Evolutionary conservation across 2,888 invertebrate genomes (phyloP).

Genomic region (Terebella lapidaria): DNA sequence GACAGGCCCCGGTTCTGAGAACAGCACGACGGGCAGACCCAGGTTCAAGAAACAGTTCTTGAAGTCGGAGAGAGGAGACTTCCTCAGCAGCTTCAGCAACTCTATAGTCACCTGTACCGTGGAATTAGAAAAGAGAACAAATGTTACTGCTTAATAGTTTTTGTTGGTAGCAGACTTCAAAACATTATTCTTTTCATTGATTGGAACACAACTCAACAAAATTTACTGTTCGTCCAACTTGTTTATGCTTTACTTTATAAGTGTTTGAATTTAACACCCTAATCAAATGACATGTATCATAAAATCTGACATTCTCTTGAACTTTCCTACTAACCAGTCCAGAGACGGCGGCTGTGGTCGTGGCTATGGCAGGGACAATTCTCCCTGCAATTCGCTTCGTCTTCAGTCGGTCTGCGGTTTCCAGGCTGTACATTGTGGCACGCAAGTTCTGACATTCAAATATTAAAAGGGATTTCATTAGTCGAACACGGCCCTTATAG

Average conservation of each 20-base stretch:
- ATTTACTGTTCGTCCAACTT: no score
- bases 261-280: no score
- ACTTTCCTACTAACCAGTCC: conserved; percentile 48
- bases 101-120: conserved; percentile 40
- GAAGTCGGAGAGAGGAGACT: conserved; percentile 33
- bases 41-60: conserved; percentile 52
- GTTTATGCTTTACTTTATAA: no score
- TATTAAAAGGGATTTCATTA: background rate
- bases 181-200: no score
- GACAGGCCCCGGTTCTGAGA: conserved; percentile 49
- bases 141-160: no score
- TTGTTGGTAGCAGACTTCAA: no score
- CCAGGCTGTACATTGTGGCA: conserved; percentile 51
- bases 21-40: conserved; percentile 46
- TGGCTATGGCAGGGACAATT: conserved; percentile 55
- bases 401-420: conserved; percentile 43
- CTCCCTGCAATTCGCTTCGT: conserved; percentile 52
- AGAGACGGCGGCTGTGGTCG: conserved; percentile 54
- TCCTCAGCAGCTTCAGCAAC: conserved; percentile 42
- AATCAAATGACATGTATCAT: no score
- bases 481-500: no score
- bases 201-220: no score
- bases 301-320: no score
- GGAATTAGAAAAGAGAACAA: background rate
- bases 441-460: conserved; percentile 49